Percentiles rank a stretch among this genome's conserved stretches.
Evolutionary conservation across 2,797 vertebrate species (phyloP).

Genomic region (Aselliscus stoliczkanus): DNA sequence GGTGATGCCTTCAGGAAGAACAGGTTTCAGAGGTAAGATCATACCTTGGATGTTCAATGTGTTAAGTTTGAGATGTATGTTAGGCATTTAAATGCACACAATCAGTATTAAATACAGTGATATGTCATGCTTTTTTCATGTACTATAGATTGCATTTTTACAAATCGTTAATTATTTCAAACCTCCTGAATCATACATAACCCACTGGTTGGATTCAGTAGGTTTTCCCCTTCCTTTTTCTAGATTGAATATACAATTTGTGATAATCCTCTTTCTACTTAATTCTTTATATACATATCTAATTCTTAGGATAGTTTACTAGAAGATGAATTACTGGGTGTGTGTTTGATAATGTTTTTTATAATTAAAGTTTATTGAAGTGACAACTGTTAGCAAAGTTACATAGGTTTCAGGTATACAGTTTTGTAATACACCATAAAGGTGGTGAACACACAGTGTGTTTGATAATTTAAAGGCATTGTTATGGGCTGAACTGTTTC

Average conservation of each 20-base stretch:
- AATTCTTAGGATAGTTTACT: neutral
- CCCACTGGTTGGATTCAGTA: neutral
- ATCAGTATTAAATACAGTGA: neutral
- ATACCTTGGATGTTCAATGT: neutral
- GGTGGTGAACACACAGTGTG: too few species aligned
- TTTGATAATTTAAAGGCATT: neutral
- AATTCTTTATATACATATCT: slow-evolving; percentile 17
- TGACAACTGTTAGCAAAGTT: too few species aligned
- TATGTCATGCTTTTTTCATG: neutral
- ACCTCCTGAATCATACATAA: neutral
- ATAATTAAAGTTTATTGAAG: too few species aligned
- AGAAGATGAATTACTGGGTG: neutral
- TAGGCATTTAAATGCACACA: neutral
- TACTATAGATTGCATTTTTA: neutral
- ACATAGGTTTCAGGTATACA: too few species aligned
- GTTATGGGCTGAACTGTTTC: neutral
- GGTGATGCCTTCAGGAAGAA: neutral
- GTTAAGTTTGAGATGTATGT: neutral
- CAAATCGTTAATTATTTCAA: slow-evolving; percentile 10
- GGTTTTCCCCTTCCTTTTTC: neutral
- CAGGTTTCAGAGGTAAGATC: neutral
- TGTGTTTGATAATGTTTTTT: neutral
- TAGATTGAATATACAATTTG: neutral
- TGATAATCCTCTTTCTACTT: slow-evolving; percentile 19
- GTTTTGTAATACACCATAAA: too few species aligned